Evolutionary conservation across 2,888 invertebrate species (phyloP), one percentile per base, ranked within the genome.

Genomic region (Lumbricus terrestris): DNA sequence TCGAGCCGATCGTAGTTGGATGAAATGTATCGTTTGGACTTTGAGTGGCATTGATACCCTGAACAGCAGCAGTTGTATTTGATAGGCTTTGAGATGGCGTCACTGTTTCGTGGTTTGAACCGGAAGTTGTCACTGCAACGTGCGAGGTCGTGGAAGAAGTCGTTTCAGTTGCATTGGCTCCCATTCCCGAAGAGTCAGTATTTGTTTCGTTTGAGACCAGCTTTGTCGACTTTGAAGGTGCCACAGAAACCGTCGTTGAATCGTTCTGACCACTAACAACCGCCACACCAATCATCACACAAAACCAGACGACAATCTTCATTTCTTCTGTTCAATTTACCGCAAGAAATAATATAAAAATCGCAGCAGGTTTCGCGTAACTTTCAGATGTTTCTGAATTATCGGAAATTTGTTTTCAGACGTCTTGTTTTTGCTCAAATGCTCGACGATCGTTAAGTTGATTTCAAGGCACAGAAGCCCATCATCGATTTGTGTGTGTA

Each of bases 371-470:
- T 69, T n/a, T n/a, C n/a, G n/a, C n/a, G n/a, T n/a, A 6, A 15
- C 8, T n/a, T 69, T 29, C 69, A n/a, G 29, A n/a, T n/a, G 29
- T 69, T 69, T 69, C 4, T n/a, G 8, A 8, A 20, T 69, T 69
- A n/a, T 69, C 54, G 29, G 29, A 69, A 69, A n/a, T 69, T n/a
- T n/a, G 69, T n/a, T 69, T 47, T n/a, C n/a, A n/a, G 11, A 1
- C 69, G 69, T 29, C 16, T 69, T 69, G 29, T 69, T 69, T n/a
- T 13, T 69, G 8, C 11, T 69, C 69, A 69, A 69, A 0, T 69
- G n/a, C 69, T 69, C 69, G 69, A n/a, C 69, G 69, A 69, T 69
- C 69, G 69, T 69, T 69, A 69, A 69, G 69, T 69, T 69, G 69
- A 11, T n/a, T 69, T 69, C n/a, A 69, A 69, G 69, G n/a, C 69